Evolutionary conservation across 2,888 invertebrate species (phyloP), one percentile per base, ranked within the genome.

Genomic region (Acleris emargana): DNA sequence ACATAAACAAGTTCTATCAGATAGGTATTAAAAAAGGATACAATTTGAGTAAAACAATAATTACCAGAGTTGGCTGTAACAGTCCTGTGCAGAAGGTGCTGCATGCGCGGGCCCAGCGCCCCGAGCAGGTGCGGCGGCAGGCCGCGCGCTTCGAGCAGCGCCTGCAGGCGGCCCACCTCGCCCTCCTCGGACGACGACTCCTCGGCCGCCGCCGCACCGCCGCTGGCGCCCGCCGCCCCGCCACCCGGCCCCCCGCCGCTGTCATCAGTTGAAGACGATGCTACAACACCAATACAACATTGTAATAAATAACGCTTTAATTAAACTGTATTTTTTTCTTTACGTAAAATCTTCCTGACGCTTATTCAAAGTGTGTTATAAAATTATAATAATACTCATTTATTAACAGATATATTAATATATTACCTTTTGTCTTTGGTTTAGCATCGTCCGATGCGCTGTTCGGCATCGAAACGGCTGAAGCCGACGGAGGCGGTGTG

Each of bases 121-220:
- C 99, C 98, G 77, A 99, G 97, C 69, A 99, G 94, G 84, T 99
- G 99, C 16, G 99, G 98, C n/a, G 99, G 99, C 73, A 99, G 88
- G 28, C 99, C 99, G 72, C 99, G 94, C 16, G 99, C 97, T 90
- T 99, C 99, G 60, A 99, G 93, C 76, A 99, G 91, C 25, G 99
- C 99, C 87, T 99, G 99, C 67, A 99, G 94, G 57, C 99, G 95
- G 47, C 99, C 98, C 83, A 99, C 98, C 90, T 99, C 99, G 76
- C 97, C 97, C 84, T 99, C 98, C 89, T 99, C 99, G 2, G 90
- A 90, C 7, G 92, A 92, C 11, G 92, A 92, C 80, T 92, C 92
- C 78, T 90, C 93, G 75, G 90, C 88, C 43, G 73, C 96, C 79
- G 77, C 80, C 53, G 73, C 76, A 50, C 75, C 88, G 72, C 86